Base-by-base conservation (phyloP, 2,113 vertebrate genomes). In the Coturnix japonica region DNA sequence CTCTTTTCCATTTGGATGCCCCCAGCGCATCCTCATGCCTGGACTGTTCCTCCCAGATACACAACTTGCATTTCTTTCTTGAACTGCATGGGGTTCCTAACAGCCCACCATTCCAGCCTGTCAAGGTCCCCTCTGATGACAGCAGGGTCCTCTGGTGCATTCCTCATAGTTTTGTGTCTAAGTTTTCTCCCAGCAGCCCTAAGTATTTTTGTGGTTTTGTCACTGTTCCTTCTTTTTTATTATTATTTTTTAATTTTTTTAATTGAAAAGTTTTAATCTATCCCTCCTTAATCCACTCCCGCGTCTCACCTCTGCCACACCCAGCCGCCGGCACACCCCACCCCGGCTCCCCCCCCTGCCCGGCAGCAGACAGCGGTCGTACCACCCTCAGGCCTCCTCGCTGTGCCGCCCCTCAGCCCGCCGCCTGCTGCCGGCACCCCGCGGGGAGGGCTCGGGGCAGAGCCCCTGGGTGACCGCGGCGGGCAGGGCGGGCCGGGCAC, bases 181-280 rank as follows among this genome's bases (percentile, higher is more conserved):
- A 22, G 13, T 16, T 8, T 15, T 3, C 33, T 25, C 8, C 60
- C 26, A 19, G 9, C 37, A 12, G 26, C 28, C 26, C 61, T 37
- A 25, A 60, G 23, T 14, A n/a, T 33, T 56, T 31, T 19, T 19
- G 28, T 56, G 9, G 18, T 10, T 33, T 22, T 1, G 18, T 0
- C 5, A 49, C 26, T 43, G 11, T 49, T 37, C 7, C 6, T 6
- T 11, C 39, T 13, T 0, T 0, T n/a, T n/a, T 43, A 15, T 14
- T 15, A 15, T 43, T 14, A 15, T 43, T 43, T 6, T 43, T 43
- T 43, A 6, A 41, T 41, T 43, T 43, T 43, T 17, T 44, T 51
- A n/a, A 39, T 0, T 3, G 20, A 2, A 7, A 73, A 86, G 18
- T 59, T 78, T 21, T 4, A 16, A 1, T 9, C 23, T 46, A 0